A percentile compares a stretch with the other conserved stretches of the same genome.
phyloP scores from a whole-genome alignment of 2,113 vertebrate genomes.

The Misgurnus mizolepis region DNA sequence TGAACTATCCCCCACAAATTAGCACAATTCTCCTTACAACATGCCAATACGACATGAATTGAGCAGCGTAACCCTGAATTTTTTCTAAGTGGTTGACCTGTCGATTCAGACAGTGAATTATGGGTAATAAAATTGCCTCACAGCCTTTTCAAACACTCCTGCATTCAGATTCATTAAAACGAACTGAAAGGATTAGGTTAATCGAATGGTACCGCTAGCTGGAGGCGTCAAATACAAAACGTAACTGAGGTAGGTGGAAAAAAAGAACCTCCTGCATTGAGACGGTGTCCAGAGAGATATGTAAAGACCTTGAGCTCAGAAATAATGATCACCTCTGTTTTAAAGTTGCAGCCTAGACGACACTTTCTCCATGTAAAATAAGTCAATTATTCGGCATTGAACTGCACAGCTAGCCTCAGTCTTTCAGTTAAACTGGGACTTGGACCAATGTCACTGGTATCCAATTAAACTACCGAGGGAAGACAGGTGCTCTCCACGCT shows the following conservation, averaged over 20 bases:
- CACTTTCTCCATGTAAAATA: slow-evolving; percentile 46
- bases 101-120: slow-evolving; percentile 63
- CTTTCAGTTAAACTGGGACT: slow-evolving; percentile 67
- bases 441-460: slow-evolving; percentile 67
- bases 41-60: slow-evolving; percentile 47
- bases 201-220: neutral
- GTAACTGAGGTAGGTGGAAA: neutral
- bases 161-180: slow-evolving; percentile 50
- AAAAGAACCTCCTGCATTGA: neutral
- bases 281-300: neutral
- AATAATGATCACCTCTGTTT: slow-evolving; percentile 36
- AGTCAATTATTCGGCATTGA: slow-evolving; percentile 56
- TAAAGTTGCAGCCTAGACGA: slow-evolving; percentile 31
- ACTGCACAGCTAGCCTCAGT: slow-evolving; percentile 56
- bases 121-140: slow-evolving; percentile 60
- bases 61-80: slow-evolving; percentile 41
- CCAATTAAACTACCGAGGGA: slow-evolving; percentile 72
- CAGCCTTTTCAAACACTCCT: slow-evolving; percentile 30
- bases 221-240: neutral
- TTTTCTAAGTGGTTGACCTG: slow-evolving; percentile 60
- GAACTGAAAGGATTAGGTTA: neutral
- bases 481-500: slow-evolving; percentile 59
- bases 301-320: slow-evolving; percentile 33
- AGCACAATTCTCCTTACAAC: slow-evolving; percentile 51
- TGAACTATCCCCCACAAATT: slow-evolving; percentile 56